These are phyloP conservation scores for Prionace glauca DNA, from an alignment of 2,797 vertebrate genomes.

Conservation along the genomic window DNA sequence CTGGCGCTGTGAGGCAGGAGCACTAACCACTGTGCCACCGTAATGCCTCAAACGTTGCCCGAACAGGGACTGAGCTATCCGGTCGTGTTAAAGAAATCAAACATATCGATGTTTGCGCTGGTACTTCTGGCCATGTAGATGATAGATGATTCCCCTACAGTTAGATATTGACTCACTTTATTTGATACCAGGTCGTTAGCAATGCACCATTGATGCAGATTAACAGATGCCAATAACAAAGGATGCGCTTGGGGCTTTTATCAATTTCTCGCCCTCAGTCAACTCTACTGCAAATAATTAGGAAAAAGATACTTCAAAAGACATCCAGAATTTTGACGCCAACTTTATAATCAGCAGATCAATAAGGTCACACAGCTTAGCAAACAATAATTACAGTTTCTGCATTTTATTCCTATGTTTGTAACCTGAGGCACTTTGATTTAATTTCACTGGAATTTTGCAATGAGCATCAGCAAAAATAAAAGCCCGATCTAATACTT, in stretches of 20 bases:
- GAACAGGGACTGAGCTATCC: no score
- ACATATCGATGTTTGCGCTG: neutral
- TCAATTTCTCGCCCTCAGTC: neutral
- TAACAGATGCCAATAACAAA: neutral
- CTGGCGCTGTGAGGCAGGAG: no score
- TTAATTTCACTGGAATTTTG: neutral
- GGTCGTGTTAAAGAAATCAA: neutral
- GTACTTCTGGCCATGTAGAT: neutral
- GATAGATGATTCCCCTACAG: neutral
- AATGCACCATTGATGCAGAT: neutral
- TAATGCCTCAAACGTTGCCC: no score
- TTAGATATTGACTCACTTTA: neutral
- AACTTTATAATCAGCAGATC: neutral
- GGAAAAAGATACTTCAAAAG: neutral
- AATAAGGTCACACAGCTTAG: no score
- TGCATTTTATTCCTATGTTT: neutral
- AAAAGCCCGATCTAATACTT: neutral
- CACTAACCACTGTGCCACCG: no score
- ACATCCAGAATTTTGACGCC: neutral
- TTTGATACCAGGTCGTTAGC: neutral
- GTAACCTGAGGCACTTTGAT: neutral
- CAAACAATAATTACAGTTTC: neutral
- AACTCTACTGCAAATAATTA: neutral
- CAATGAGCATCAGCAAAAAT: neutral
- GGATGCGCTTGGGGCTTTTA: neutral